These are phyloP conservation scores for Hyla sarda DNA, from an alignment of 2,113 vertebrate genomes.

Conservation along the genomic window DNA sequence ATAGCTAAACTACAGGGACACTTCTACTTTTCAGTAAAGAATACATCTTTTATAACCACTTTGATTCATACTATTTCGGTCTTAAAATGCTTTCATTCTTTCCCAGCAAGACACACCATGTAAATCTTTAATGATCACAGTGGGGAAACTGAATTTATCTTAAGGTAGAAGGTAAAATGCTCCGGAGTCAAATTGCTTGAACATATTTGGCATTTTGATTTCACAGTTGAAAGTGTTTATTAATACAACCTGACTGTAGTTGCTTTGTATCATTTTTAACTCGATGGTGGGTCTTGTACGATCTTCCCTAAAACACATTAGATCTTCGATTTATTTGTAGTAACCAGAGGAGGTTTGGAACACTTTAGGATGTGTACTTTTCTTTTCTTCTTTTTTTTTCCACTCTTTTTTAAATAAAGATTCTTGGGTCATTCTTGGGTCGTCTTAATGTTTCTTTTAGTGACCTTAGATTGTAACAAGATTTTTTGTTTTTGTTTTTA, in stretches of 20 bases:
- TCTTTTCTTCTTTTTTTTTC: background rate
- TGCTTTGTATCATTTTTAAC: conserved; percentile 40
- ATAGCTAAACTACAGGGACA: conserved; percentile 50
- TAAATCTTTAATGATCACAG: conserved; percentile 60
- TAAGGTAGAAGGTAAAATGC: conserved; percentile 56
- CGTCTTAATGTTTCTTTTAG: background rate
- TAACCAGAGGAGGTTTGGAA: background rate
- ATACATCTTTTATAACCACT: conserved; percentile 60
- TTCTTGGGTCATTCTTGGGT: background rate
- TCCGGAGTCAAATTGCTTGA: conserved; percentile 51
- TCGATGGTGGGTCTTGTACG: conserved; percentile 31
- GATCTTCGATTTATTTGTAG: conserved; percentile 3
- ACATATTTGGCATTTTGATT: conserved; percentile 55
- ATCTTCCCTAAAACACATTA: background rate
- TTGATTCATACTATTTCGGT: conserved; percentile 58
- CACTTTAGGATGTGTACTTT: background rate
- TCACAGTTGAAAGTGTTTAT: conserved; percentile 50
- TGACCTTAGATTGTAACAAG: too few species aligned
- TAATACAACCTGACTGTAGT: conserved; percentile 39
- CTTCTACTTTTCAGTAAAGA: conserved; percentile 52
- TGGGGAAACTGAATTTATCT: conserved; percentile 55
- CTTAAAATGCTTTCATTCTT: conserved; percentile 59
- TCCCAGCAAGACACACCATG: conserved; percentile 54
- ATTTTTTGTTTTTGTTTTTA: too few species aligned
- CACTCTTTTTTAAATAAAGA: background rate